Evolutionary conservation across 2,888 invertebrate species (phyloP), one percentile per base, ranked within the genome.

Genomic region (Alentia gelatinosa): DNA sequence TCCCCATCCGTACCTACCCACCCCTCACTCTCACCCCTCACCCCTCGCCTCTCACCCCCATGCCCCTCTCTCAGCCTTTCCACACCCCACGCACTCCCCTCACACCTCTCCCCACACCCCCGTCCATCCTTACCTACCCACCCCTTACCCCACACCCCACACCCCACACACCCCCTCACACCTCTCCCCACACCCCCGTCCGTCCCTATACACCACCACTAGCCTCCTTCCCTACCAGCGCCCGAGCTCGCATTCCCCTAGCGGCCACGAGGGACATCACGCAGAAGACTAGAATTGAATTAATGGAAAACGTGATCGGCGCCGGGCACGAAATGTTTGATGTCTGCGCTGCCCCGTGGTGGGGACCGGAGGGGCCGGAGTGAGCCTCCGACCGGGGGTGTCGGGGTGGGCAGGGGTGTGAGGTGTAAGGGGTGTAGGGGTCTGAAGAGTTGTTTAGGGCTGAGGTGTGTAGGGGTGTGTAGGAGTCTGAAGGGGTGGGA

Each of bases 261-360:
- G 68, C 68, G 30, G 68, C 4, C 68, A 68, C 23, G 19, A 56
- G 56, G 56, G 56, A 56, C 56, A n/a, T 1, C 56, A 56, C n/a
- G 56, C 74, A 26, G 74, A 33, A 26, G 74, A 26, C 74, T 37
- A 23, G 79, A 79, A 39, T 37, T 37, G 79, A 39, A 79, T 79
- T 79, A 79, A 79, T 79, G 37, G 39, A 79, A 79, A 79, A 79
- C 79, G 79, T 79, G 79, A 79, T 79, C 79, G 35, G 35, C 79
- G 19, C 79, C 39, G 12, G 68, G 79, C 74, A 39, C 3, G 15
- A 79, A 79, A 79, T 79, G 79, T 79, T 79, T 79, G 79, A 79
- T 79, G 37, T 79, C 63, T 12, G 12, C 63, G 63, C 63, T 5
- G n/a, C n/a, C n/a, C n/a, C n/a, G n/a, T 56, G 56, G n/a, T 74